Conservation (phyloP, 2,888 invertebrate species). For the Andrena bucephala region DNA sequence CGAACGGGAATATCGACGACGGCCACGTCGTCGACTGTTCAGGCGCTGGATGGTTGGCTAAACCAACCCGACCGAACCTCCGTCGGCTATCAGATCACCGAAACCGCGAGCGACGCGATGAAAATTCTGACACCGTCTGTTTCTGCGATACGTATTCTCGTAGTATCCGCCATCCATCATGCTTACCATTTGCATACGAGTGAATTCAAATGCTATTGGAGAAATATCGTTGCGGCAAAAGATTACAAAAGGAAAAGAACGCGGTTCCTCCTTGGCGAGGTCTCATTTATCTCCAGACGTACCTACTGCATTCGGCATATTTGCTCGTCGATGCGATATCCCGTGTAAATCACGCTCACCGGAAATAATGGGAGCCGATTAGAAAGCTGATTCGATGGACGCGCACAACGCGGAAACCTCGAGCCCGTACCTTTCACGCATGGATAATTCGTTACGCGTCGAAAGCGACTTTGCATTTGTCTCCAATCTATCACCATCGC, state of each 20-base stretch:
- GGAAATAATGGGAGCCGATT: slow-evolving; percentile 74
- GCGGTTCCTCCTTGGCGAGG: slow-evolving; percentile 38
- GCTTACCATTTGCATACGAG: slow-evolving; percentile 48
- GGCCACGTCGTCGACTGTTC: not conserved
- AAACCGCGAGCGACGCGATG: slow-evolving; percentile 28
- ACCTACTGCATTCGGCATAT: slow-evolving; percentile 54
- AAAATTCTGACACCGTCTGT: slow-evolving; percentile 54
- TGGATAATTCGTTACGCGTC: slow-evolving; percentile 61
- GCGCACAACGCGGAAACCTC: slow-evolving; percentile 64
- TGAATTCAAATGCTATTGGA: slow-evolving; percentile 47
- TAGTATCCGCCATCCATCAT: slow-evolving; percentile 46
- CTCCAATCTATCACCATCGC: slow-evolving; percentile 28
- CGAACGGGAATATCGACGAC: slow-evolving; percentile 44
- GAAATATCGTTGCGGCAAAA: slow-evolving; percentile 50
- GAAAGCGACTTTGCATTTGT: slow-evolving; percentile 42
- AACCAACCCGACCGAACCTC: not conserved
- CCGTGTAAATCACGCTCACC: slow-evolving; percentile 70
- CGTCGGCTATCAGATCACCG: slow-evolving; percentile 15
- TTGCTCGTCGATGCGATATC: slow-evolving; percentile 62
- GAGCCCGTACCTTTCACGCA: slow-evolving; percentile 60
- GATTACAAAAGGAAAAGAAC: slow-evolving; percentile 46
- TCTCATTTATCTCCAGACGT: slow-evolving; percentile 63
- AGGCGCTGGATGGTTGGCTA: not conserved
- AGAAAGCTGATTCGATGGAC: slow-evolving; percentile 67
- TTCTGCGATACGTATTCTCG: slow-evolving; percentile 41